Evolutionary conservation across 2,888 invertebrate genomes (phyloP).

Genomic region (Spatulosminthurus flaviceps): DNA sequence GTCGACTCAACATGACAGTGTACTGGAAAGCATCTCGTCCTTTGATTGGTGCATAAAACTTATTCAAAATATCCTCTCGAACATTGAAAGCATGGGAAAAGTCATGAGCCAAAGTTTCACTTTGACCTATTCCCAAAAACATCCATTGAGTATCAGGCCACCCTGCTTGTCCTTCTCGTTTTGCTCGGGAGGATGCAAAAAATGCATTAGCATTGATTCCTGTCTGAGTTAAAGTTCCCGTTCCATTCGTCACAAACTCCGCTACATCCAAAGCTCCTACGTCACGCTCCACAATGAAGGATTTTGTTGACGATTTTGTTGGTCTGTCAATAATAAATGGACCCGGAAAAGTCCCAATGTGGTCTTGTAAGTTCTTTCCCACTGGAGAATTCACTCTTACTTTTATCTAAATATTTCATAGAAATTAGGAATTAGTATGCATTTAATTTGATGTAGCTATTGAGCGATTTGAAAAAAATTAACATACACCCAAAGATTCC

Average conservation of each 20-base stretch:
- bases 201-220: constrained; percentile 60
- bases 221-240: constrained; percentile 57
- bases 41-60: constrained; percentile 59
- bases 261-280: constrained; percentile 50
- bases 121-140: constrained; percentile 59
- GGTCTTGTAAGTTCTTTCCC: constrained; percentile 61
- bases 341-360: constrained; percentile 61
- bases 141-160: constrained; percentile 63
- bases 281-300: constrained; percentile 56
- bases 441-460: background rate
- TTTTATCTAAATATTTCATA: no score
- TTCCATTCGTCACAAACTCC: constrained; percentile 58
- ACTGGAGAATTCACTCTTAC: constrained; percentile 59
- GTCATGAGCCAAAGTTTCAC: constrained; percentile 48
- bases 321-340: constrained; percentile 59
- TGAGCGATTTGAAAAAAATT: background rate
- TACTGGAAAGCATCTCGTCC: constrained; percentile 62
- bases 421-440: no score
- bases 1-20: constrained; percentile 62
- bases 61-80: constrained; percentile 58
- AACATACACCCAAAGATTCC: constrained; percentile 45
- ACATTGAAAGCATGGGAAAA: constrained; percentile 62
- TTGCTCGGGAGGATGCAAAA: constrained; percentile 59
- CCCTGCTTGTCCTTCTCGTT: constrained; percentile 53
- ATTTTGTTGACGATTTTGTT: constrained; percentile 50